Evolutionary conservation across 2,888 invertebrate species (phyloP).

Genomic region (Plutella xylostella): DNA sequence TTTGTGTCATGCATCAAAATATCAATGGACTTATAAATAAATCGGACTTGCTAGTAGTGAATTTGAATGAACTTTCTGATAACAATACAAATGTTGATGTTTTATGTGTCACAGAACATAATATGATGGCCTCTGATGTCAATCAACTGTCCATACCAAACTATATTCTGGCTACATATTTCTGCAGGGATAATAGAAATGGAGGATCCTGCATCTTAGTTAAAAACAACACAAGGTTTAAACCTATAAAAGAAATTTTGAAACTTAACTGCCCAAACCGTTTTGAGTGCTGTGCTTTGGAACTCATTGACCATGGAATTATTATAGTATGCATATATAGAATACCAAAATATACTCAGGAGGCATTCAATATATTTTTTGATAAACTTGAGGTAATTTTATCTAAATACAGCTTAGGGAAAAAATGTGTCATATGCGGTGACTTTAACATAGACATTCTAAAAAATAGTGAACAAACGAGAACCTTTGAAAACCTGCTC

Average conservation of each 20-base stretch:
- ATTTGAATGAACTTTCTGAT: not conserved
- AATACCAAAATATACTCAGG: not conserved
- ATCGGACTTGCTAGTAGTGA: not conserved
- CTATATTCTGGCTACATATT: not conserved
- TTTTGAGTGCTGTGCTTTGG: not conserved
- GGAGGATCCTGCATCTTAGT: not conserved
- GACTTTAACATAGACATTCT: too few species aligned
- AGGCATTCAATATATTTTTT: not conserved
- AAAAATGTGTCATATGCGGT: not conserved
- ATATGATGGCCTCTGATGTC: not conserved
- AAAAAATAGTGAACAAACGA: not conserved
- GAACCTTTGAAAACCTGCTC: not conserved
- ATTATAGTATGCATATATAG: conserved; percentile 18
- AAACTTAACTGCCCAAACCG: not conserved
- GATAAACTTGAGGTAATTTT: not conserved
- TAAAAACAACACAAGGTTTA: not conserved
- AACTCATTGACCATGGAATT: not conserved
- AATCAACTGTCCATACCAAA: not conserved
- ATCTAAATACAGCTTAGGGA: not conserved
- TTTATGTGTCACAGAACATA: not conserved
- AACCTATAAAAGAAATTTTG: not conserved
- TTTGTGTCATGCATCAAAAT: not conserved
- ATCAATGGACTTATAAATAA: not conserved
- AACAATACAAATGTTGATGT: not conserved
- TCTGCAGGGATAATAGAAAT: not conserved